Conservation (phyloP, 2,888 invertebrate genomes). For the Argyresthia albistria region DNA sequence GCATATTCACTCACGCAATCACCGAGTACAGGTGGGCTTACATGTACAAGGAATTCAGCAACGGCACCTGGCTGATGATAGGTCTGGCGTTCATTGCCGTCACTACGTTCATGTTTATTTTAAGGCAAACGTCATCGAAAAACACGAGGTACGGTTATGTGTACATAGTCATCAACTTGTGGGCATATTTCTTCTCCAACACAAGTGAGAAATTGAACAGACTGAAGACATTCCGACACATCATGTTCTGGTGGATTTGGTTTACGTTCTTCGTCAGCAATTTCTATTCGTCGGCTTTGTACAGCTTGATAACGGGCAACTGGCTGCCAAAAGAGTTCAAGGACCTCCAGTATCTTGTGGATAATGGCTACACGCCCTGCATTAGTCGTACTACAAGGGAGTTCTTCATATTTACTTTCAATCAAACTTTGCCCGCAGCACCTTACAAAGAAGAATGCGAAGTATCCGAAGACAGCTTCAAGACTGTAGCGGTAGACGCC, state of each 20-base stretch:
- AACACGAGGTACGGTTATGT: background rate
- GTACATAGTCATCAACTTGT: slow-evolving; percentile 4
- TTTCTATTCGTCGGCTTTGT: slow-evolving; percentile 14
- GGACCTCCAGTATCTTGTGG: background rate
- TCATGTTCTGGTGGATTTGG: slow-evolving; percentile 14
- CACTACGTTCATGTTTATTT: background rate
- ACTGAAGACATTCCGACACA: slow-evolving; percentile 4
- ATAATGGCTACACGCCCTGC: background rate
- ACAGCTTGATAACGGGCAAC: slow-evolving; percentile 10
- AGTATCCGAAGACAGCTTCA: background rate
- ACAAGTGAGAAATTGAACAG: slow-evolving; percentile 1
- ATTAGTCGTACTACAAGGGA: background rate
- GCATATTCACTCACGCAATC: slow-evolving; percentile 3
- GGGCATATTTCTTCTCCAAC: slow-evolving; percentile 12
- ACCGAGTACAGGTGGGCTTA: slow-evolving; percentile 7
- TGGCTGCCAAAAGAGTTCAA: background rate
- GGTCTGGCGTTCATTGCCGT: background rate
- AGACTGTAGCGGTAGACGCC: background rate
- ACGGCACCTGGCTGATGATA: background rate
- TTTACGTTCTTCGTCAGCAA: slow-evolving; percentile 12
- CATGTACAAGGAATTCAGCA: slow-evolving; percentile 8
- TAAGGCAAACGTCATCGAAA: background rate
- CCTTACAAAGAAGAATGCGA: background rate
- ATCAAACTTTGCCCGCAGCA: background rate
- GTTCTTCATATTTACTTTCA: background rate